Evolutionary conservation across 2,113 vertebrate species (phyloP), one percentile per base, ranked within the genome.

Genomic region (Eretmochelys imbricata): DNA sequence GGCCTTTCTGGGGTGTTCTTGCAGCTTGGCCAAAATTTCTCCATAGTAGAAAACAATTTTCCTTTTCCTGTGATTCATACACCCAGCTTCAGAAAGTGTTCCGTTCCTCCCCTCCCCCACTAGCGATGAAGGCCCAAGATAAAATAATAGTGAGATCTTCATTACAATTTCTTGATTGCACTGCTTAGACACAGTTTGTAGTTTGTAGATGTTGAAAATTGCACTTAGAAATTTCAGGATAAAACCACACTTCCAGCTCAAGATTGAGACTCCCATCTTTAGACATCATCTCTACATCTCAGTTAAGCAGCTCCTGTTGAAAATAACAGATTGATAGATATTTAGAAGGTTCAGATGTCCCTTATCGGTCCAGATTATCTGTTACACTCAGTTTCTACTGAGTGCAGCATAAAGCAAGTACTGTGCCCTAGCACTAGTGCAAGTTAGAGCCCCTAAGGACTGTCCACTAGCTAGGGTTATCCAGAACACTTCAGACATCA

Each of bases 341-440:
- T 17, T 1, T 8, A 31, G 35, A 83, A 20, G 62, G 19, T 57
- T 51, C 78, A 13, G 0, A 84, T 35, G 22, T 38, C 17, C 65
- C 2, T 35, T 24, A 2, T 14, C 80, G 54, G 87, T 29, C 12
- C 38, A 1, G 7, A 16, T 86, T 0, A 25, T 27, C 87, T 59
- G 76, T 82, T 76, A 0, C 55, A 3, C 13, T 20, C 25, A 0
- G 4, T 38, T 9, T 35, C 27, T 3, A 8, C 24, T 51, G 13
- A 12, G n/a, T 72, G 80, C 31, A 31, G 51, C 79, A 76, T 38
- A 46, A 62, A 2, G 59, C 0, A 51, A 5, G 19, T 48, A 49
- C 55, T 24, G 0, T 49, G n/a, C 27, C 16, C 17, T 80, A 0
- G 13, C 0, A 1, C 14, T 49, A 8, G 2, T 1, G 1, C 9